Percentiles rank a stretch among this genome's conserved stretches.
Conservation (phyloP, 2,797 vertebrate species). For the Chaenodraco wilsoni region DNA sequence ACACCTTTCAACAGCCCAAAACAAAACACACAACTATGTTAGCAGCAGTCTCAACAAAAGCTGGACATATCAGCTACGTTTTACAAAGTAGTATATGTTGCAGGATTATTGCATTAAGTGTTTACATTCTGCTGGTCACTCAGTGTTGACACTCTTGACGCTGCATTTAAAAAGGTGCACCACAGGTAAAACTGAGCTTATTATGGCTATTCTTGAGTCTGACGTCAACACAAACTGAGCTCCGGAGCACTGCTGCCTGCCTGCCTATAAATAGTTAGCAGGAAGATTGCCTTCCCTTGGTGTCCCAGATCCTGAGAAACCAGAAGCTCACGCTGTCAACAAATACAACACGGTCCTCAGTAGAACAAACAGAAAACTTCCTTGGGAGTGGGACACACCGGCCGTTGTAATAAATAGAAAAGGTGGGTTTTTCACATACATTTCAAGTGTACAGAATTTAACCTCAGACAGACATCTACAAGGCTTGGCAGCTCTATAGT, state of each 20-base stretch:
- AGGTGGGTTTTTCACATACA: not conserved
- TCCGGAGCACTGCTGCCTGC: conserved; percentile 30
- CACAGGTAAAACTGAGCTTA: conserved; percentile 38
- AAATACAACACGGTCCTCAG: conserved; percentile 46
- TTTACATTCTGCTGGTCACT: conserved; percentile 4
- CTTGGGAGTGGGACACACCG: conserved; percentile 15
- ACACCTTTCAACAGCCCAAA: not conserved
- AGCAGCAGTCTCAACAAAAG: not conserved
- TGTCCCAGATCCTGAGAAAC: conserved; percentile 69
- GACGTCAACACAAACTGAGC: conserved; percentile 53
- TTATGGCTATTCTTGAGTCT: conserved; percentile 45
- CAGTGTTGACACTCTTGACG: conserved; percentile 1
- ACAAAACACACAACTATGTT: not conserved
- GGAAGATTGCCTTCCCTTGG: conserved; percentile 61
- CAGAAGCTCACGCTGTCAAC: conserved; percentile 54
- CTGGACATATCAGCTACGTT: not conserved
- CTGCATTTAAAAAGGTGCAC: not conserved
- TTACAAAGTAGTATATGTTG: not conserved
- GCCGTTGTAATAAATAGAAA: conserved; percentile 16
- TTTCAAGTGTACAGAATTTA: not conserved
- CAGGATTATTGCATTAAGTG: not conserved
- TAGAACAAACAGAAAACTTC: conserved; percentile 22
- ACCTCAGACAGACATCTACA: not conserved
- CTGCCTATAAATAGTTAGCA: conserved; percentile 69
- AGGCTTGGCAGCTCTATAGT: not conserved